Conservation (phyloP, 2,113 vertebrate species). For the Addax nasomaculatus region DNA sequence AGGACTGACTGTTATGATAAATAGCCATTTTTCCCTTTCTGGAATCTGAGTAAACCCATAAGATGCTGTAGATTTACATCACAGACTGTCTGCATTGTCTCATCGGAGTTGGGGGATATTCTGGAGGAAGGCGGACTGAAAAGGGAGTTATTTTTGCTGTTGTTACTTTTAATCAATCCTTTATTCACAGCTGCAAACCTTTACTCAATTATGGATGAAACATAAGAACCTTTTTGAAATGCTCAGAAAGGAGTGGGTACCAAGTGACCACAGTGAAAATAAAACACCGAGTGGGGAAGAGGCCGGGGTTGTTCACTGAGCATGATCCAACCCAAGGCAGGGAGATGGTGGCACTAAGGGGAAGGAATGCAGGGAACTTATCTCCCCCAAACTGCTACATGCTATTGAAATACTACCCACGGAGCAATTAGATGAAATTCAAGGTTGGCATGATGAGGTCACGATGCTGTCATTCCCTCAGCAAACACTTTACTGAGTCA, state of each 20-base stretch:
- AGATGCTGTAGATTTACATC: not conserved
- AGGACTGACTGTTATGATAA: not conserved
- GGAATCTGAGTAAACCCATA: not conserved
- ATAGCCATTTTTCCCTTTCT: not conserved
- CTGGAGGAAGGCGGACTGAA: not conserved
- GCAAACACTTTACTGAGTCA: not conserved
- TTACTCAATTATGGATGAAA: constrained; percentile 65
- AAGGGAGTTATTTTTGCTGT: not conserved
- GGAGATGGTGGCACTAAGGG: not conserved
- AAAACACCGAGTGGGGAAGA: constrained; percentile 23
- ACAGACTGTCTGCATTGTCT: not conserved
- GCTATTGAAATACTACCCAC: not conserved
- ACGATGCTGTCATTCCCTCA: fast-evolving
- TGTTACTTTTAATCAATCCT: constrained; percentile 29
- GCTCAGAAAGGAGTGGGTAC: constrained; percentile 50
- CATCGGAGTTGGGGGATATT: not conserved
- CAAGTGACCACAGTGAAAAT: constrained; percentile 48
- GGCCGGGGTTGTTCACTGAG: not conserved
- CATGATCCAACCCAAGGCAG: not conserved
- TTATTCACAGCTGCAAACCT: constrained; percentile 64
- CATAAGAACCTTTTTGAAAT: constrained; percentile 58
- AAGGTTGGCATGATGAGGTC: not conserved
- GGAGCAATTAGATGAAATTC: not conserved
- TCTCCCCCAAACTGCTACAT: not conserved
- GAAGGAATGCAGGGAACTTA: not conserved